Evolutionary conservation across 2,113 vertebrate genomes (phyloP), one percentile per base, ranked within the genome.

Genomic region (Solea solea): DNA sequence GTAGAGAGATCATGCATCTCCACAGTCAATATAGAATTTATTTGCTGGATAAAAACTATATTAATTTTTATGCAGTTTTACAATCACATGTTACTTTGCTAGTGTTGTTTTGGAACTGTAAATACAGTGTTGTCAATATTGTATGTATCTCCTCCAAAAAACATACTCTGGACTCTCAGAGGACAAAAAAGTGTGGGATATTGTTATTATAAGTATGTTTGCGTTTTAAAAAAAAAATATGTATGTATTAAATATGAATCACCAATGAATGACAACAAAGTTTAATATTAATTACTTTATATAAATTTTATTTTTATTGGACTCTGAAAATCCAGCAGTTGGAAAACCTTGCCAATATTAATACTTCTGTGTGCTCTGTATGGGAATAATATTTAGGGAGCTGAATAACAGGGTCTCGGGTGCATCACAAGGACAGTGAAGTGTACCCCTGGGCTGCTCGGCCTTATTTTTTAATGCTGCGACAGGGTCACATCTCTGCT

Each of bases 401-500:
- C 57, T 63, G 63, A 21, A 34, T 21, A 40, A 27, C 15, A 53
- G 56, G 9, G 73, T 51, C 62, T 67, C 70, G 48, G 42, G 64
- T 66, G 53, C 62, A 69, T 70, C 67, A 62, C 25, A 77, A 53
- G 44, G 72, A 69, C 74, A 74, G 61, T 63, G 77, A 80, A 69
- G 53, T 67, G 57, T 78, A 71, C 61, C 86, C 78, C 54, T 50
- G 76, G 69, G 78, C 57, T 64, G 62, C 76, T 58, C 79, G 71
- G 75, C 64, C 75, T 87, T 77, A 76, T 83, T 86, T 78, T 21
- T 77, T 78, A 85, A 42, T 48, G 69, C 56, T 50, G 71, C 80
- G 82, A 86, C 81, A 87, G 85, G 87, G 86, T 90, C 85, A 87
- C 64, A 70, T 68, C 79, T 81, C 84, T 80, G 69, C 79, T 74